Percentiles rank a stretch among this genome's conserved stretches.
These are phyloP conservation scores for Samia ricini DNA, from an alignment of 1,140 invertebrate species.

Conservation along the genomic window DNA sequence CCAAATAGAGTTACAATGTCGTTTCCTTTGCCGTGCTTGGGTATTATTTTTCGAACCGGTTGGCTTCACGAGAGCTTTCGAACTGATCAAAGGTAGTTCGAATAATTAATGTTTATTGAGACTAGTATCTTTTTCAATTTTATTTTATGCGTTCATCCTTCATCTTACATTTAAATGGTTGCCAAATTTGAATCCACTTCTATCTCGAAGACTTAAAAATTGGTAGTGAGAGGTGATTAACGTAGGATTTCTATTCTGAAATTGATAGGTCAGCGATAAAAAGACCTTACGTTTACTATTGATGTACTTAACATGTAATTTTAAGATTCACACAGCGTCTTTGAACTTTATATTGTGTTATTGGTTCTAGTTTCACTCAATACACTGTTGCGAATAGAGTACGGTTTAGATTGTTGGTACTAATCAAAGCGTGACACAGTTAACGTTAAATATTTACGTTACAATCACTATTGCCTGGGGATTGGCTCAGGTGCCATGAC, in stretches of 20 bases:
- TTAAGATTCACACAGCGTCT: neutral
- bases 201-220: too few species aligned
- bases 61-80: neutral
- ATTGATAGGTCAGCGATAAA: too few species aligned
- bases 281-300: neutral
- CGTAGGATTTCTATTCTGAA: too few species aligned
- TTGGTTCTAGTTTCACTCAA: neutral
- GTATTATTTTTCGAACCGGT: too few species aligned
- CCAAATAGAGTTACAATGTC: neutral
- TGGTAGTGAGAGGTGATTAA: too few species aligned
- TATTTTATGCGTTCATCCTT: too few species aligned
- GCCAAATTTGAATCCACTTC: too few species aligned
- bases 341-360: neutral
- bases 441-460: slow-evolving; percentile 29
- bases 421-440: slow-evolving; percentile 47
- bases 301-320: neutral
- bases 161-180: too few species aligned
- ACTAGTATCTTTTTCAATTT: too few species aligned
- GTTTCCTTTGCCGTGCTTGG: neutral
- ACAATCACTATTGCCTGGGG: slow-evolving; percentile 38
- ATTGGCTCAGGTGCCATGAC: slow-evolving; percentile 21
- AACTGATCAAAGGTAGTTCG: too few species aligned
- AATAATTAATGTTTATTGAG: too few species aligned
- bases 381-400: slow-evolving; percentile 17
- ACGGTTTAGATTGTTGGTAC: slow-evolving; percentile 45